These are phyloP conservation scores for Heliconius aoede DNA, from an alignment of 2,888 invertebrate genomes.

Conservation along the genomic window DNA sequence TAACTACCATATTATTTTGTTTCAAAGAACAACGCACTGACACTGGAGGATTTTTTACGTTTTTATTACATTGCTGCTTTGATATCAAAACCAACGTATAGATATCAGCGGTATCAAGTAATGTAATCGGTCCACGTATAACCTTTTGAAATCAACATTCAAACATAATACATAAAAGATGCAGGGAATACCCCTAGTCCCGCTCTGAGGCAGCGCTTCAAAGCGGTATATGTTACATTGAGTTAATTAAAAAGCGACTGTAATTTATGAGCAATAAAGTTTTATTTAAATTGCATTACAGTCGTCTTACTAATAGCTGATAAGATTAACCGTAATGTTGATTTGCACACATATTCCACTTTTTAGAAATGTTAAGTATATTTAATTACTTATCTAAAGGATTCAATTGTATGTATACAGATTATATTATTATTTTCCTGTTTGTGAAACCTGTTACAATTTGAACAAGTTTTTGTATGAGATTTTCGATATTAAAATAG, in stretches of 20 bases:
- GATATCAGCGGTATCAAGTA: background rate
- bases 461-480: background rate
- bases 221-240: background rate
- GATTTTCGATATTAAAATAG: no score
- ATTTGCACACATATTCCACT: conserved; percentile 8
- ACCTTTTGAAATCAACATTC: background rate
- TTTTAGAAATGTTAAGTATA: conserved; percentile 36
- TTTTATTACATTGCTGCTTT: background rate
- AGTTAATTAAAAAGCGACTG: background rate
- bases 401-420: background rate
- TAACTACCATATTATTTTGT: background rate
- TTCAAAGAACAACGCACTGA: background rate
- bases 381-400: conserved; percentile 19
- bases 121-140: background rate
- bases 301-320: background rate
- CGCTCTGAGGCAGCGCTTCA: background rate
- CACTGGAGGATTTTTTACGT: background rate
- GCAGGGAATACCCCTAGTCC: conserved; percentile 16
- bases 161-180: background rate
- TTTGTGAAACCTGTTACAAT: background rate
- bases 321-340: conserved; percentile 16
- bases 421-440: conserved; percentile 1
- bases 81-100: no score
- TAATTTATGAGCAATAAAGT: background rate
- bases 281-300: background rate